Conservation (phyloP, 1,140 invertebrate genomes). For the Drosophila repletoides region DNA sequence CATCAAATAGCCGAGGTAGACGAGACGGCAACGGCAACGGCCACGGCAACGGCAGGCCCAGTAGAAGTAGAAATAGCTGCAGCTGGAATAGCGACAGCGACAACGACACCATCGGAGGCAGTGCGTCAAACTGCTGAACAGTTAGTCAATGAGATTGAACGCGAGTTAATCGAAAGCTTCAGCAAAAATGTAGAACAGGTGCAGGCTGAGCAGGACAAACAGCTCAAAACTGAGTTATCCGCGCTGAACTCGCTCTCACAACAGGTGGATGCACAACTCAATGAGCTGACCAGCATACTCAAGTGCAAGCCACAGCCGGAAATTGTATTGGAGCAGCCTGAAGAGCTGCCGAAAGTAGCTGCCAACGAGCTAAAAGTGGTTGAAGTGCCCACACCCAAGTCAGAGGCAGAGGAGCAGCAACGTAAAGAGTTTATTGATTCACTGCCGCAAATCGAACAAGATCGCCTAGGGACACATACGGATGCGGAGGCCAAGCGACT, state of each 20-base stretch:
- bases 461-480: constrained; percentile 24
- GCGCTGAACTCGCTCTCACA: constrained; percentile 53
- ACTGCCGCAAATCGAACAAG: constrained; percentile 66
- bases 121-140: constrained; percentile 69
- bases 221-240: constrained; percentile 44
- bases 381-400: constrained; percentile 69
- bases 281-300: constrained; percentile 75
- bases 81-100: not conserved
- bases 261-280: constrained; percentile 72
- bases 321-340: constrained; percentile 41
- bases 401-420: constrained; percentile 66
- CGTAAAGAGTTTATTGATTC: constrained; percentile 77
- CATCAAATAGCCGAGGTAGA: constrained; percentile 66
- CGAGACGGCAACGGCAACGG: constrained; percentile 46
- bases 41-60: constrained; percentile 18
- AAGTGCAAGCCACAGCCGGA: constrained; percentile 66
- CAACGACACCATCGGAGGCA: constrained; percentile 20
- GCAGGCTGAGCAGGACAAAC: constrained; percentile 41
- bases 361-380: constrained; percentile 64
- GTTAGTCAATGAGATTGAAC: constrained; percentile 69
- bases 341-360: constrained; percentile 18
- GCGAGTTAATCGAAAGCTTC: constrained; percentile 62
- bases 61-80: constrained; percentile 44
- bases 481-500: constrained; percentile 68
- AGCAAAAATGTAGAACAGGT: constrained; percentile 64